phyloP scores from a whole-genome alignment of 2,113 vertebrate species.

The Lepus americanus region DNA sequence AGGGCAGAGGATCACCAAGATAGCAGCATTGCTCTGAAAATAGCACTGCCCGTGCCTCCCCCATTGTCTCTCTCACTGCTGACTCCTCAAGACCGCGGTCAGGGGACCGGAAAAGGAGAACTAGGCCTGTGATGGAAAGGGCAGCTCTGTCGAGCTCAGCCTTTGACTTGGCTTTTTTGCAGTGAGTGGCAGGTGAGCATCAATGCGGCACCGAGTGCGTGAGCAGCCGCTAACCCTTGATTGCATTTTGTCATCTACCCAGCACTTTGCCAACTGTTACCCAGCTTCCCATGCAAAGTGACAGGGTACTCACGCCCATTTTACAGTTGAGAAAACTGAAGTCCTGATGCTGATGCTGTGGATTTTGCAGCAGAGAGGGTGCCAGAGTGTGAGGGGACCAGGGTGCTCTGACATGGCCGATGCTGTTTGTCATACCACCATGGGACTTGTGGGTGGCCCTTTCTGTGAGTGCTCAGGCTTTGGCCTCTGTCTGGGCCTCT shows the following conservation, averaged over 20 bases:
- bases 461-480: neutral
- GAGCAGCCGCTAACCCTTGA: neutral
- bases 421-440: neutral
- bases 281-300: neutral
- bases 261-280: neutral
- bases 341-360: neutral
- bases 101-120: slow-evolving; percentile 20
- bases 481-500: neutral
- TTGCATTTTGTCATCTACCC: neutral
- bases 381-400: neutral
- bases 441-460: neutral
- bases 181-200: neutral
- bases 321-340: slow-evolving; percentile 14
- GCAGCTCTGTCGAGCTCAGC: neutral
- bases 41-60: neutral
- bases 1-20: slow-evolving; percentile 48
- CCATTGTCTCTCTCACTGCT: slow-evolving; percentile 20
- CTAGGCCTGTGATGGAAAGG: neutral
- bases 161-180: neutral
- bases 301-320: neutral
- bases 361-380: neutral
- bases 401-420: neutral
- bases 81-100: neutral
- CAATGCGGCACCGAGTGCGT: neutral
- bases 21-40: slow-evolving; percentile 57